These are phyloP conservation scores for Sebastolobus alascanus DNA, from an alignment of 2,797 vertebrate species.

Conservation along the genomic window DNA sequence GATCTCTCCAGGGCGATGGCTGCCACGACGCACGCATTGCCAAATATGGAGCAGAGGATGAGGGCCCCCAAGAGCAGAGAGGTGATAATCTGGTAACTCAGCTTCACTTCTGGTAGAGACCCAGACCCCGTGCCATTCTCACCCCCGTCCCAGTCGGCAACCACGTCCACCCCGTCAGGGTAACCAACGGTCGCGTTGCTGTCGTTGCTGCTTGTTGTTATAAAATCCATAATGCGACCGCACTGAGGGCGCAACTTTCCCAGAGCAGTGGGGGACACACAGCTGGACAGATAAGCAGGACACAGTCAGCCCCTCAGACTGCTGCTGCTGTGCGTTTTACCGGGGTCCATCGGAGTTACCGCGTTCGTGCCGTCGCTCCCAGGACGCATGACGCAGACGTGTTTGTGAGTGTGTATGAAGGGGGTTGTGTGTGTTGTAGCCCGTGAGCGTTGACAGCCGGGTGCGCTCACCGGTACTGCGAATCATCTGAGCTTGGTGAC, in stretches of 20 bases:
- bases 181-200: constrained; percentile 84
- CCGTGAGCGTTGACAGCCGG: constrained; percentile 74
- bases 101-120: constrained; percentile 80
- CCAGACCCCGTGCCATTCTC: constrained; percentile 76
- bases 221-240: constrained; percentile 80
- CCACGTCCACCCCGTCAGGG: constrained; percentile 68
- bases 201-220: constrained; percentile 83
- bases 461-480: constrained; percentile 77
- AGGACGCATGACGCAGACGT: constrained; percentile 85
- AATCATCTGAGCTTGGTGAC: constrained; percentile 84
- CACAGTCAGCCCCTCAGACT: constrained; percentile 76
- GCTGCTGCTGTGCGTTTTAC: constrained; percentile 64
- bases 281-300: constrained; percentile 37
- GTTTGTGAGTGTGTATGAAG: constrained; percentile 45
- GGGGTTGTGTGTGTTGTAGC: constrained; percentile 54
- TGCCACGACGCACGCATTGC: constrained; percentile 96
- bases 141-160: constrained; percentile 73
- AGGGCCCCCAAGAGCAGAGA: constrained; percentile 92
- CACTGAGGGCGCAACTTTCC: constrained; percentile 68
- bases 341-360: constrained; percentile 78
- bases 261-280: constrained; percentile 44
- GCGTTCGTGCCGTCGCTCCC: constrained; percentile 73
- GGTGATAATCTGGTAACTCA: constrained; percentile 94
- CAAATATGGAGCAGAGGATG: constrained; percentile 94
- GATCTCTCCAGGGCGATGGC: constrained; percentile 95